Evolutionary conservation across 1,140 invertebrate species (phyloP), one percentile per base, ranked within the genome.

Genomic region (Dendrolimus punctatus): DNA sequence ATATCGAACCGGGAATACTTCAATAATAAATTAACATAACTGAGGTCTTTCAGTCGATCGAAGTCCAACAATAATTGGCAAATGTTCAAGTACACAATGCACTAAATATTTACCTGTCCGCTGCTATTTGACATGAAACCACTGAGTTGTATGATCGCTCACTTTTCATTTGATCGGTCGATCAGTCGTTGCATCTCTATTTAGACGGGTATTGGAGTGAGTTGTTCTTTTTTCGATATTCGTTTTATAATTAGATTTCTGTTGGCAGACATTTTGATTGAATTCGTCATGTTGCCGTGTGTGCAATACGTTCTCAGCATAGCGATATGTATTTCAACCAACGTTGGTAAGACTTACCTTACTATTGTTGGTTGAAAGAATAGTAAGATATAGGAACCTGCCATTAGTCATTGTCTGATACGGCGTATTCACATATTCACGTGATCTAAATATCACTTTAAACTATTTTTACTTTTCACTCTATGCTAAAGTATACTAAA

Each of bases 31-130:
- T 77, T 74, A 71, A 59, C 65, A 49, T 57, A 75, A 73, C 69
- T 64, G 67, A 78, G 72, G 73, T 76, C 73, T 76, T 60, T 60
- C 67, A 59, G 62, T 60, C 70, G 73, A 82, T 82, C 74, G 72
- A 76, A 80, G 70, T 73, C 71, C 76, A 71, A 81, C 71, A 76
- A 81, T 80, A 60, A 73, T 78, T 83, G 80, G 78, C 77, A 76
- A 59, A 46, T 46, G 53, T 73, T 80, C 80, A 83, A 83, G 76
- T 80, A 73, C 76, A 62, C 57, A 60, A 60, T 74, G 68, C 67
- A 76, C 73, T 72, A 70, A 75, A 78, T 80, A 75, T 83, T 81
- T 83, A 81, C 77, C 78, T 83, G 76, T 62, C 62, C 58, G 64
- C 55, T 58, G 60, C 57, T 55, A 71, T 74, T 80, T 62, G 58